These are phyloP conservation scores for Oriolus oriolus DNA, from an alignment of 2,113 vertebrate species.

Conservation along the genomic window DNA sequence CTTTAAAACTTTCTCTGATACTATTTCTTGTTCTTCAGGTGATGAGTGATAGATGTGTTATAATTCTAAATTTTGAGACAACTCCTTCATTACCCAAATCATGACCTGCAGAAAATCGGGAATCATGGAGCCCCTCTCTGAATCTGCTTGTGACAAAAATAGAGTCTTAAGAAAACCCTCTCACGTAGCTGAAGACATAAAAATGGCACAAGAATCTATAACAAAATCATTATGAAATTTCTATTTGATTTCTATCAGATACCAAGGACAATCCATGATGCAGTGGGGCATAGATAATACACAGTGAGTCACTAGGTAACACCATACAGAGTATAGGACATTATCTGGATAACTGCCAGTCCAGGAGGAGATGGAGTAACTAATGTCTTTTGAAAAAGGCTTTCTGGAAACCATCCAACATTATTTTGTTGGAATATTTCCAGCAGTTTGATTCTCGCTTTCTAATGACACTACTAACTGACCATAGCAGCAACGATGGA, in stretches of 20 bases:
- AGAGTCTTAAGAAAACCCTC: not conserved
- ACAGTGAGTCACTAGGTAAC: not conserved
- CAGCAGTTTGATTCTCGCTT: not conserved
- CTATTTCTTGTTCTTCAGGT: not conserved
- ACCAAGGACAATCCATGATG: not conserved
- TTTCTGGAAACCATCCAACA: not conserved
- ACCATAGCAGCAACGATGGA: not conserved
- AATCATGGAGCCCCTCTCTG: not conserved
- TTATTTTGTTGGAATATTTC: not conserved
- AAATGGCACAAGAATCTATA: not conserved
- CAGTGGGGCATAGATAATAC: not conserved
- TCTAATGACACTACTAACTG: not conserved
- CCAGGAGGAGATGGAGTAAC: not conserved
- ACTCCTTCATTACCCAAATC: not conserved
- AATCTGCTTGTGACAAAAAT: not conserved
- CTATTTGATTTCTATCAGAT: not conserved
- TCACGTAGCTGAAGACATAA: not conserved
- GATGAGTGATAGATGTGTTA: not conserved
- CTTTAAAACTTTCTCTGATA: not conserved
- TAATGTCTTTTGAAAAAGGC: not conserved
- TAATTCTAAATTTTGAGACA: not conserved
- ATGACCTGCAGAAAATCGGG: not conserved
- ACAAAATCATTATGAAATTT: not conserved
- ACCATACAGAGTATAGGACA: too few species aligned
- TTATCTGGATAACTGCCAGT: not conserved